Evolutionary conservation across 2,113 vertebrate genomes (phyloP), one percentile per base, ranked within the genome.

Genomic region (Platysteira castanea): DNA sequence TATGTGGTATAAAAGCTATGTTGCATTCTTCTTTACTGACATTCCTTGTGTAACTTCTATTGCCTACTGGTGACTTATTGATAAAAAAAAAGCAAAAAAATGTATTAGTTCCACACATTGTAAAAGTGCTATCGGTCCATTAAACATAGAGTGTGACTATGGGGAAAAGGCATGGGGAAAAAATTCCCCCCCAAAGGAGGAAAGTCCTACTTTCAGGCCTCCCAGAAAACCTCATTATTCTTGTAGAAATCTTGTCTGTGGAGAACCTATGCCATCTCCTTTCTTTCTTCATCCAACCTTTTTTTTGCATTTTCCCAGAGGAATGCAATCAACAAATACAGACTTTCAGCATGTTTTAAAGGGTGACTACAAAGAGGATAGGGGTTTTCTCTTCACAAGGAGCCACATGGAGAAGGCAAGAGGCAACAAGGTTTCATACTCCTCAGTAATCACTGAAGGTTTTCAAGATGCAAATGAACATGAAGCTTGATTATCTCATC

Each of bases 261-360:
- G 16, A 83, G 19, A 77, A n/a, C 2, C 2, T 44, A 13, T 14
- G n/a, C 16, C 11, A 42, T 50, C 2, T 57, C 13, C 22, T 71
- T 50, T 87, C 67, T 71, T 50, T 80, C 69, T 68, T 39, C 6
- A 11, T 28, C 4, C 31, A 78, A 26, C 3, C 0, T 0, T 13
- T 69, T 89, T 79, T 44, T n/a, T 69, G 5, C 4, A 1, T 39
- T 39, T 81, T 73, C 39, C 19, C 5, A 30, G 4, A 28, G 18
- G 18, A 85, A 91, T 42, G 20, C 4, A 42, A 19, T 37, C 22
- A 89, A 41, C 5, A 56, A 47, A 70, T 41, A n/a, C 14, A 87
- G n/a, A 35, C 3, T 77, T 78, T 31, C 13, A 54, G 12, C 5
- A 8, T 44, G 50, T 42, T 44, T 64, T 64, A 76, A 71, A 71